These are phyloP conservation scores for Smithornis capensis DNA, from an alignment of 2,113 vertebrate species.

Conservation along the genomic window DNA sequence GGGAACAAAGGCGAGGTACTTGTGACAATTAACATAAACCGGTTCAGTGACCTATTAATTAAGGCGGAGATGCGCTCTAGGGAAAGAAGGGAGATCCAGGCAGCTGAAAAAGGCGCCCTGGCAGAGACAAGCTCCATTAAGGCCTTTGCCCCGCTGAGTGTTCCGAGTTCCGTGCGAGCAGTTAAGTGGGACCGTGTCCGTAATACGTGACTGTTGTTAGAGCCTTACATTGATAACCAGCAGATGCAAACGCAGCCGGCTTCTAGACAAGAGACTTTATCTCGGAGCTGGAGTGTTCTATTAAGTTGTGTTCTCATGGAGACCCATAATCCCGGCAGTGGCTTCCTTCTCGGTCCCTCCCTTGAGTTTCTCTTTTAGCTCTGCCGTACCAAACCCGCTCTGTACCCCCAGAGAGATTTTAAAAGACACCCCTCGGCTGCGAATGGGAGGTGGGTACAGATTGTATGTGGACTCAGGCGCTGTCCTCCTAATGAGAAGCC, in stretches of 20 bases:
- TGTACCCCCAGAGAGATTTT: background rate
- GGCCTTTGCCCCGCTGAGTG: background rate
- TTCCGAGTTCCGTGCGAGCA: background rate
- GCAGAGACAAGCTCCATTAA: background rate
- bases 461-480: background rate
- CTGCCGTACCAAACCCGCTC: fast-evolving
- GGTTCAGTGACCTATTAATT: conserved; percentile 63
- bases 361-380: background rate
- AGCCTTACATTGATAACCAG: background rate
- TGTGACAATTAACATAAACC: conserved; percentile 34
- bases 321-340: background rate
- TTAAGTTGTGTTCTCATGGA: background rate
- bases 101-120: background rate
- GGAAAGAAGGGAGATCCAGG: background rate
- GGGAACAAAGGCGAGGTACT: conserved; percentile 37
- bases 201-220: background rate
- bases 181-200: background rate
- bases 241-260: background rate
- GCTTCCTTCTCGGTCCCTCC: background rate
- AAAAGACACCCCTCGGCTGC: background rate
- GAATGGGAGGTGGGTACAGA: background rate
- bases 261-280: background rate
- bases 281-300: background rate
- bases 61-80: conserved; percentile 24
- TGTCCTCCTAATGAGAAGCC: background rate